Percentiles rank a stretch among this genome's conserved stretches.
Evolutionary conservation across 2,888 invertebrate genomes (phyloP).

Genomic region (Eremobia ochroleuca): DNA sequence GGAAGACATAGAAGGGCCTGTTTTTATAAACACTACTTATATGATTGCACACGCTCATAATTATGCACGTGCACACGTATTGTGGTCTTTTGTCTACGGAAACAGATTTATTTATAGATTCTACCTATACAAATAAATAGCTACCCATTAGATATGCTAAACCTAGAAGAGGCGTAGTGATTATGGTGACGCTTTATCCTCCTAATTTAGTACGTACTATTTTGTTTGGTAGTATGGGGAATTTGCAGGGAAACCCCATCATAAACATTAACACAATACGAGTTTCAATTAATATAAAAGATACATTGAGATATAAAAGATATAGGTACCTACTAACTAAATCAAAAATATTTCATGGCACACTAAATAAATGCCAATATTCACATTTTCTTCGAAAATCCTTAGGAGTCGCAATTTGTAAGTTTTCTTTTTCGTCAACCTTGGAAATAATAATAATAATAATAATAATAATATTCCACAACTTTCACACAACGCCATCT

Average conservation of each 20-base stretch:
- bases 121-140: background rate
- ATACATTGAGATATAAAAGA: too few relatives aligned
- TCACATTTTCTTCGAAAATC: background rate
- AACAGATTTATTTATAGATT: constrained; percentile 5
- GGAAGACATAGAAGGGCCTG: constrained; percentile 33
- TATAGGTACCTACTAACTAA: background rate
- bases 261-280: background rate
- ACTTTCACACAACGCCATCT: too few relatives aligned
- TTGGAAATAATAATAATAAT: too few relatives aligned
- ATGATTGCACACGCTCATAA: constrained; percentile 23
- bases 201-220: background rate
- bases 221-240: too few relatives aligned
- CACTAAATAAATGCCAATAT: constrained; percentile 10
- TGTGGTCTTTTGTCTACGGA: constrained; percentile 5
- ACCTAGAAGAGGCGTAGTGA: constrained; percentile 8
- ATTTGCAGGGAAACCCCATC: background rate
- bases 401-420: background rate
- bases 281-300: background rate
- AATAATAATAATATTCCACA: too few relatives aligned
- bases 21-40: constrained; percentile 26
- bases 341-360: constrained; percentile 14
- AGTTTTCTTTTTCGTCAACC: constrained; percentile 16
- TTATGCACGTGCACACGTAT: constrained; percentile 19
- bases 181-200: background rate
- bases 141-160: constrained; percentile 4